Evolutionary conservation across 2,888 invertebrate genomes (phyloP).

Genomic region (Trissolcus japonicus): DNA sequence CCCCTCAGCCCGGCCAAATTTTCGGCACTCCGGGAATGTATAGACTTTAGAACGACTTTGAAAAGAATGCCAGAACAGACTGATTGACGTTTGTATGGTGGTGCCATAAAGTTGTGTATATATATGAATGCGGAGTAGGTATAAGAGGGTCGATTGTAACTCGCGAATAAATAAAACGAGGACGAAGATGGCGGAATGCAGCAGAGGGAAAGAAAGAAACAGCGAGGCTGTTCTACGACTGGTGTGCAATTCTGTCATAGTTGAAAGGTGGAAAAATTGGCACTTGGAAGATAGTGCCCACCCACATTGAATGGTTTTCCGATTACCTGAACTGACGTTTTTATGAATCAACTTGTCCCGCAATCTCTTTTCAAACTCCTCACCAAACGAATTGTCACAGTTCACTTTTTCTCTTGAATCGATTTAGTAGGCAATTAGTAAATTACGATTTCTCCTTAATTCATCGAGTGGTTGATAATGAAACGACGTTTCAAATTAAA

Average conservation of each 20-base stretch:
- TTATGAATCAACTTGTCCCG: slow-evolving; percentile 15
- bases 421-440: too few species aligned
- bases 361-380: too few species aligned
- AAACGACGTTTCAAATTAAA: too few species aligned
- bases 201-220: slow-evolving; percentile 22
- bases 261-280: slow-evolving; percentile 59
- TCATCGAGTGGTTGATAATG: too few species aligned
- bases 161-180: slow-evolving; percentile 71
- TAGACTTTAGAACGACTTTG: slow-evolving; percentile 69
- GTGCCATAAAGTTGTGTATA: slow-evolving; percentile 64
- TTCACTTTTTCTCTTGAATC: too few species aligned
- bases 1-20: slow-evolving; percentile 36
- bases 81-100: slow-evolving; percentile 73
- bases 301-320: slow-evolving; percentile 64
- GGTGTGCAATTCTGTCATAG: slow-evolving; percentile 58
- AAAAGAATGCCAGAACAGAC: slow-evolving; percentile 68
- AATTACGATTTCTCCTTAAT: too few species aligned
- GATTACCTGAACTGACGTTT: slow-evolving; percentile 16
- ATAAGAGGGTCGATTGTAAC: slow-evolving; percentile 64
- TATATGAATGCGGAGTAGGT: slow-evolving; percentile 68
- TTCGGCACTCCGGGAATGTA: slow-evolving; percentile 47
- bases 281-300: slow-evolving; percentile 65
- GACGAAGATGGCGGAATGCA: slow-evolving; percentile 60
- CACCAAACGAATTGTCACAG: too few species aligned
- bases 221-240: slow-evolving; percentile 61